Conservation (phyloP, 2,888 invertebrate genomes). For the Polymixis lichenea region DNA sequence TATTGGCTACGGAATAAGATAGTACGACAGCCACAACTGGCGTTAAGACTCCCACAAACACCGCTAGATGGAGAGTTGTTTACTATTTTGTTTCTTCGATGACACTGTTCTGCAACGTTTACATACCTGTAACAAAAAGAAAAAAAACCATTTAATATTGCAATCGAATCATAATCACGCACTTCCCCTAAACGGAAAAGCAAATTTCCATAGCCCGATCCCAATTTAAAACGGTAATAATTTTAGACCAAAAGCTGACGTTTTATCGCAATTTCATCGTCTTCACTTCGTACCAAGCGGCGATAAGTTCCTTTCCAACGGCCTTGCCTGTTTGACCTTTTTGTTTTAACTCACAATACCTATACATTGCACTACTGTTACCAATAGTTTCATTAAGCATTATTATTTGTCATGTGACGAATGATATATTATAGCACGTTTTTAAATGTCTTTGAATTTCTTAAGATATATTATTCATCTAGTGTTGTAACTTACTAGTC, state of each 20-base stretch:
- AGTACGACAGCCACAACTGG: constrained; percentile 33
- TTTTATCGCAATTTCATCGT: constrained; percentile 83
- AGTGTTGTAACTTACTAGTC: constrained; percentile 52
- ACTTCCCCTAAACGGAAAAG: constrained; percentile 56
- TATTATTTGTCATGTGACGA: constrained; percentile 43
- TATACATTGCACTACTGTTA: constrained; percentile 56
- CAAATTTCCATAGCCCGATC: constrained; percentile 57
- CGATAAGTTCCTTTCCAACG: constrained; percentile 84
- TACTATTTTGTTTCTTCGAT: constrained; percentile 23
- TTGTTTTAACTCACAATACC: constrained; percentile 74
- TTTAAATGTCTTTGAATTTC: constrained; percentile 31
- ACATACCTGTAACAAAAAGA: constrained; percentile 74
- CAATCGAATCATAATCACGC: constrained; percentile 55
- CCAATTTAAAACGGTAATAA: constrained; percentile 78
- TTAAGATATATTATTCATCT: constrained; percentile 41
- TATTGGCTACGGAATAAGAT: constrained; percentile 65
- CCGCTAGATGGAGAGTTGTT: background rate
- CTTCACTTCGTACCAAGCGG: constrained; percentile 83
- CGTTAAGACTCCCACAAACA: constrained; percentile 37
- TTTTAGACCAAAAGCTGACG: constrained; percentile 79
- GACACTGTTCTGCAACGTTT: constrained; percentile 42
- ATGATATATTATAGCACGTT: constrained; percentile 31
- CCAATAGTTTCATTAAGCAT: constrained; percentile 60
- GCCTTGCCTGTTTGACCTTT: constrained; percentile 88
- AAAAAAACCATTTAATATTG: constrained; percentile 57